Percentiles rank a stretch among this genome's conserved stretches.
These are phyloP conservation scores for Ladona fulva DNA, from an alignment of 1,140 invertebrate genomes.

Conservation along the genomic window DNA sequence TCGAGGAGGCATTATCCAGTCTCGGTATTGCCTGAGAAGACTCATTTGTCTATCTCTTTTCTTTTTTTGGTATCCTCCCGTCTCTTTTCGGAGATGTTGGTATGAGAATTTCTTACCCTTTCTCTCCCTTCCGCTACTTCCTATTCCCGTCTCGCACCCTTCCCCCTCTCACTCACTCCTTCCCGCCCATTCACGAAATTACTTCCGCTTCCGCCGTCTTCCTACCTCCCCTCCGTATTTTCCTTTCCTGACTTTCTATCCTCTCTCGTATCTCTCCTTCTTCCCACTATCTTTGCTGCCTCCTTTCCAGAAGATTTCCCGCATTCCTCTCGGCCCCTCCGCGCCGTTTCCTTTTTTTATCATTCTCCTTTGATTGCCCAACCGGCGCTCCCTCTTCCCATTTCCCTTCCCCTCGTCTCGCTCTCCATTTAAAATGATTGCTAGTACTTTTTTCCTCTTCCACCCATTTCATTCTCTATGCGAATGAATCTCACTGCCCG, in stretches of 20 bases:
- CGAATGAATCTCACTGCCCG: too few relatives aligned
- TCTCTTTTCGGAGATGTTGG: too few relatives aligned
- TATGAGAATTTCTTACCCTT: not conserved
- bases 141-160: not conserved
- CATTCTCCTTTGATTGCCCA: not conserved
- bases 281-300: not conserved
- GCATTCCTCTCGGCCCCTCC: not conserved
- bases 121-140: not conserved
- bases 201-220: not conserved
- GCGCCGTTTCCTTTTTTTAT: not conserved
- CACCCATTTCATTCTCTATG: too few relatives aligned
- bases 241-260: not conserved
- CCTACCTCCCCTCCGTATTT: not conserved
- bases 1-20: too few relatives aligned
- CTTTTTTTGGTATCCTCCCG: too few relatives aligned
- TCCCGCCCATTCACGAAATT: not conserved
- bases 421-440: slow-evolving; percentile 7
- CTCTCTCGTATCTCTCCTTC: not conserved
- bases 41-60: too few relatives aligned
- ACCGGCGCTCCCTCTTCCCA: not conserved
- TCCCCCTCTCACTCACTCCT: not conserved
- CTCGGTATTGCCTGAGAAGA: too few relatives aligned
- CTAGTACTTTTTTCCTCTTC: not conserved
- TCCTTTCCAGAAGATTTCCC: not conserved
- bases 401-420: not conserved